Base-by-base conservation (phyloP, 2,888 invertebrate species). In the Ichneumon xanthorius region DNA sequence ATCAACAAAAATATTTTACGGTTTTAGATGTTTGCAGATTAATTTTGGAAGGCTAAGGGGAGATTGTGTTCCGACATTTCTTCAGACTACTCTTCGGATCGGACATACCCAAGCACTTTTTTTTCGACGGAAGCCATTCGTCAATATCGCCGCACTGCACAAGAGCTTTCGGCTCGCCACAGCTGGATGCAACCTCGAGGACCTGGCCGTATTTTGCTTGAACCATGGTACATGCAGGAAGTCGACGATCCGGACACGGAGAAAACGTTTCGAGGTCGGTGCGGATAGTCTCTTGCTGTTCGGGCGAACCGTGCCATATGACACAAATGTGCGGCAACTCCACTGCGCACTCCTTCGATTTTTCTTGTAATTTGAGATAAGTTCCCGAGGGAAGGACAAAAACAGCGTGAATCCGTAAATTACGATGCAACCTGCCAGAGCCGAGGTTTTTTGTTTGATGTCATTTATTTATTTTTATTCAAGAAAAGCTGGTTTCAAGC, bases 291-390 rank as follows among this genome's bases (percentile, higher is more conserved):
- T 37, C 48, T 63, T 55, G 50, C 40, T 63, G 68, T 71, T 68
- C 14, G 40, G 33, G 45, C 40, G 67, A 82, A 70, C 40, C 61
- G 48, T 37, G 58, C 79, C 85, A 85, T 85, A 71, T 85, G 85
- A 75, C 75, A 79, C 63, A 85, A 85, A 85, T 76, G 67, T 85
- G 85, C 79, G 33, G 85, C 79, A 82, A 79, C 67, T 70, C 45
- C 37, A 53, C 40, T 71, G 67, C 30, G 80, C 68, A 70, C 75
- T 83, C 68, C 45, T 79, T 72, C 48, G 63, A 40, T 76, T 48
- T 77, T 63, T 22, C 78, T 75, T 76, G 85, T 72, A 85, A 85
- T 82, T 76, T 33, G 85, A 85, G 71, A 65, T 48, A 22, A 79
- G 65, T 53, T 76, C 45, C 65, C 75, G 75, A 45, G 48, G 70